phyloP scores from a whole-genome alignment of 2,113 vertebrate species.

The Actenoides hombroni region DNA sequence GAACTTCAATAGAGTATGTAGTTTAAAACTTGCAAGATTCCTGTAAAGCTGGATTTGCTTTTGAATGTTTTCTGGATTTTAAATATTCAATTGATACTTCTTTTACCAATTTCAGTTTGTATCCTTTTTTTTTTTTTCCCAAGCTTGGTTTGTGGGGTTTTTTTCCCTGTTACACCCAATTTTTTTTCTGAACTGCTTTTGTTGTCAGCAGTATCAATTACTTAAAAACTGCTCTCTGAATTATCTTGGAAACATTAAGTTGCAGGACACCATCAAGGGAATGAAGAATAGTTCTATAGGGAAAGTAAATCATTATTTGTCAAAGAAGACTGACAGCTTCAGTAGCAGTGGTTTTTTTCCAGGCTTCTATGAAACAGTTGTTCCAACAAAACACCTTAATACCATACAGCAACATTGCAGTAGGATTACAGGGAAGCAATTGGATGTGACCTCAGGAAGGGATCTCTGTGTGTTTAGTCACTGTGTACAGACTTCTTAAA shows the following conservation, averaged over 20 bases:
- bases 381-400: background rate
- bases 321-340: background rate
- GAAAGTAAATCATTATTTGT: background rate
- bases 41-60: background rate
- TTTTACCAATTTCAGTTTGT: background rate
- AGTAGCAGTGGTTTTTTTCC: background rate
- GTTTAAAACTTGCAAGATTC: background rate
- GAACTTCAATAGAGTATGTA: background rate
- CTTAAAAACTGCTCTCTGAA: background rate
- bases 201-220: background rate
- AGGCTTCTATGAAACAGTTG: background rate
- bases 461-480: background rate
- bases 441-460: background rate
- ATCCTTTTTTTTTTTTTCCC: background rate
- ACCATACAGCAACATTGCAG: background rate
- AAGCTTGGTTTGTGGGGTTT: background rate
- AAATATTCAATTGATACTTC: background rate
- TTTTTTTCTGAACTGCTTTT: background rate
- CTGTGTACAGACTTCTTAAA: background rate
- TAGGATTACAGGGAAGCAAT: background rate
- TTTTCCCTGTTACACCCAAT: background rate
- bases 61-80: background rate
- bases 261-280: background rate
- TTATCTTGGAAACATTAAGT: background rate
- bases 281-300: background rate